A percentile compares a stretch with the other conserved stretches of the same genome.
These are phyloP conservation scores for Progne subis DNA, from an alignment of 2,113 vertebrate genomes.

Conservation along the genomic window DNA sequence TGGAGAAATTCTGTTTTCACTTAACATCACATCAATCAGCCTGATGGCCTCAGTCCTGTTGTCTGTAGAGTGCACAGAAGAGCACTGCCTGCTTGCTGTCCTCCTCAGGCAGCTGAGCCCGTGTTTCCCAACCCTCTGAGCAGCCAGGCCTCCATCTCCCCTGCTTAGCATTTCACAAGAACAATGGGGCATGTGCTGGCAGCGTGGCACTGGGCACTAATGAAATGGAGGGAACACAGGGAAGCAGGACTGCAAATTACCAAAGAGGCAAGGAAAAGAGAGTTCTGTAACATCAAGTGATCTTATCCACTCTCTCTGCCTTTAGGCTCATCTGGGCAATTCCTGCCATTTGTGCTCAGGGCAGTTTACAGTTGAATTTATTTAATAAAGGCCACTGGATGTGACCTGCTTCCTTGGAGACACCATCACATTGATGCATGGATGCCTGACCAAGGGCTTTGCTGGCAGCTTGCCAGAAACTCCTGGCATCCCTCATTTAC, in stretches of 20 bases:
- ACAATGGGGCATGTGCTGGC: not conserved
- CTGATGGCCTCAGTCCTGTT: constrained; percentile 15
- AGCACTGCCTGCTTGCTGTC: constrained; percentile 9
- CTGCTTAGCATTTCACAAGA: not conserved
- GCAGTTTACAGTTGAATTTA: not conserved
- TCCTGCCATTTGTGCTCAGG: not conserved
- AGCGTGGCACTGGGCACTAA: accelerated
- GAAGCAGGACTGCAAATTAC: not conserved
- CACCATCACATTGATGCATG: not conserved
- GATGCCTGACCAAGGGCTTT: not conserved
- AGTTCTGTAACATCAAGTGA: not conserved
- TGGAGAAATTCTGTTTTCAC: constrained; percentile 43
- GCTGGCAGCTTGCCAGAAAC: not conserved
- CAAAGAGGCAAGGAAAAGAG: not conserved
- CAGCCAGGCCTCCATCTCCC: not conserved
- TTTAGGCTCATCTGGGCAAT: not conserved
- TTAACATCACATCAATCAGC: constrained; percentile 50
- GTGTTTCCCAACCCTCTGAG: not conserved
- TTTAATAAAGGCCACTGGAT: not conserved
- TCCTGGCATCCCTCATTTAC: not conserved
- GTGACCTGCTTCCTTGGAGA: not conserved
- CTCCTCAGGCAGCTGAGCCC: not conserved
- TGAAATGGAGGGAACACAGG: not conserved
- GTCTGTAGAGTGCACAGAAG: not conserved
- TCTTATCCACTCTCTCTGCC: not conserved